Evolutionary conservation across 1,140 invertebrate species (phyloP).

Genomic region (Ladona fulva): DNA sequence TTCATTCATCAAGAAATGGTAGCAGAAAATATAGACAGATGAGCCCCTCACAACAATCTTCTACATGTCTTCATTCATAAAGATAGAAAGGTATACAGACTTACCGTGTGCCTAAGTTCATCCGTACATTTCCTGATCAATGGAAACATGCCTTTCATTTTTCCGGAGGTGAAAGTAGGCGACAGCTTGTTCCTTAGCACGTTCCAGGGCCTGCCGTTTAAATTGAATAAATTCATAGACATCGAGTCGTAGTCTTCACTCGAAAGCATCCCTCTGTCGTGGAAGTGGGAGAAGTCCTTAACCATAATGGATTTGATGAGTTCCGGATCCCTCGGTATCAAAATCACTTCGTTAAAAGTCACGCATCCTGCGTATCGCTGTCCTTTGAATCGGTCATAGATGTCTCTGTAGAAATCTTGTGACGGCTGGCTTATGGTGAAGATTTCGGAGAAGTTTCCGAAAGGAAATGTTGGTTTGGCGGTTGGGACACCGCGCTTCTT

Average conservation of each 20-base stretch:
- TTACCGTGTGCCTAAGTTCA: constrained; percentile 25
- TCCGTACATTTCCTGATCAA: constrained; percentile 16
- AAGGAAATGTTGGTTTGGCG: constrained; percentile 34
- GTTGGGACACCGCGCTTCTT: constrained; percentile 28
- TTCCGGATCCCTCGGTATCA: constrained; percentile 39
- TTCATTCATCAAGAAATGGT: too few relatives aligned
- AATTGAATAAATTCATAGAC: constrained; percentile 41
- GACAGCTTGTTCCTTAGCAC: constrained; percentile 41
- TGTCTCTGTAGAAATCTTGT: constrained; percentile 18
- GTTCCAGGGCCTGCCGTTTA: constrained; percentile 44
- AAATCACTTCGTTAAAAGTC: constrained; percentile 38
- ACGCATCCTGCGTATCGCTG: constrained; percentile 36
- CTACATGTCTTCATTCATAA: too few relatives aligned
- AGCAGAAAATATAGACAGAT: too few relatives aligned
- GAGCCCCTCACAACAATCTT: too few relatives aligned
- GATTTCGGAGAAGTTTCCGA: constrained; percentile 36
- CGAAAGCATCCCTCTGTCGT: constrained; percentile 35
- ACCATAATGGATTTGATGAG: constrained; percentile 38
- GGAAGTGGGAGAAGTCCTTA: constrained; percentile 41
- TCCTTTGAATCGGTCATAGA: constrained; percentile 25
- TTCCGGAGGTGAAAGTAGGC: constrained; percentile 47
- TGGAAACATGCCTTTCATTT: constrained; percentile 44
- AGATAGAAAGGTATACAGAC: too few relatives aligned
- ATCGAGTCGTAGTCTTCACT: constrained; percentile 42
- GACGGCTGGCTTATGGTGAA: not conserved